These are phyloP conservation scores for Lasius platythorax DNA, from an alignment of 2,888 invertebrate genomes.

Conservation along the genomic window DNA sequence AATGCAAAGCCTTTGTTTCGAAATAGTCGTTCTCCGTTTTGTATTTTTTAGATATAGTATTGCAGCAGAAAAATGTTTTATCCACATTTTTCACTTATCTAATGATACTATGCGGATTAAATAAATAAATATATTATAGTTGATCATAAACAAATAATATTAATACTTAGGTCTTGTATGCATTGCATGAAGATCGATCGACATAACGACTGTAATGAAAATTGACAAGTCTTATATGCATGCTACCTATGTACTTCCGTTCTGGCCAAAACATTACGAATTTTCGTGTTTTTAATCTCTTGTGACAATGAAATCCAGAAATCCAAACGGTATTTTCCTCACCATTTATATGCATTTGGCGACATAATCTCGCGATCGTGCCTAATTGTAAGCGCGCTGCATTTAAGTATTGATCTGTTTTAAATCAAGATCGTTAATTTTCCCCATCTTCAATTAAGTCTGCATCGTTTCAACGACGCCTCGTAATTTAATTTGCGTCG, in stretches of 20 bases:
- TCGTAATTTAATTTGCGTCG: conserved; percentile 51
- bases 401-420: conserved; percentile 19
- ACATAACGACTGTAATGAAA: not conserved
- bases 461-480: conserved; percentile 33
- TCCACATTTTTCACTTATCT: not conserved
- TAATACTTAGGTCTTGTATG: conserved; percentile 7
- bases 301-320: not conserved
- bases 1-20: not conserved
- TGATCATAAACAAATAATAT: conserved; percentile 19
- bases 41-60: not conserved
- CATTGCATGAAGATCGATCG: not conserved
- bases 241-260: not conserved
- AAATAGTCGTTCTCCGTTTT: conserved; percentile 15
- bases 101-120: conserved; percentile 15
- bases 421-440: conserved; percentile 40
- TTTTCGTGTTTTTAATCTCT: not conserved
- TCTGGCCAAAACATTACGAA: not conserved
- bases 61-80: conserved; percentile 1
- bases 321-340: not conserved
- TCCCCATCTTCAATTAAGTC: conserved; percentile 32
- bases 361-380: not conserved
- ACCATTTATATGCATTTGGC: not conserved
- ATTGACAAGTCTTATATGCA: not conserved
- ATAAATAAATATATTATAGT: not conserved
- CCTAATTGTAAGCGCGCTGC: not conserved